Base-by-base conservation (phyloP, 2,888 invertebrate species). In the Sesamia inferens region DNA sequence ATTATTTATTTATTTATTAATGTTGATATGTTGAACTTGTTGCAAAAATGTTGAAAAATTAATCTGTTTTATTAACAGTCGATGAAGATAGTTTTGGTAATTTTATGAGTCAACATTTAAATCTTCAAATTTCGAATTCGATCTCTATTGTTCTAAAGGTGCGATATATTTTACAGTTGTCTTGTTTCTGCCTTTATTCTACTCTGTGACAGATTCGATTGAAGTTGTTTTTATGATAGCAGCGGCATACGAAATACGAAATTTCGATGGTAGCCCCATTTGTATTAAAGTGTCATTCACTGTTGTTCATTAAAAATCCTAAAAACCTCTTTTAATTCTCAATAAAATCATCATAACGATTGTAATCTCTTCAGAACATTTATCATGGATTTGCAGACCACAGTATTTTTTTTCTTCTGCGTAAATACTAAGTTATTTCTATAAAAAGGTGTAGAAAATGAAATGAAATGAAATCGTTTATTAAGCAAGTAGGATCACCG, bases 221-320 rank as follows among this genome's bases (percentile, higher is more conserved):
- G 51, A 84, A 76, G 64, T 61, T 31, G 78, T 77, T 85, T 82
- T 79, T 71, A 71, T 68, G 72, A 68, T 68, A 72, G 79, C 72
- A 76, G 39, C 66, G 79, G 71, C n/a, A n/a, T n/a, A n/a, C n/a
- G n/a, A 72, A 76, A 64, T 16, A 74, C 14, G 16, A 61, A 72
- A 44, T 42, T 55, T 11, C 16, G 47, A 47, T 74, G 65, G 74
- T 74, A 70, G 64, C 59, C 55, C 65, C 61, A 61, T 71, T 57
- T 63, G 61, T 78, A 64, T 61, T 64, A 39, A 71, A 66, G 42
- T 64, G 16, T 74, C 58, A 67, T 83, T 72, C 14, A 39, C 16
- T 57, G 64, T 51, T 51, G 11, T 31, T 13, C 42, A 44, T 61
- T 0, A 55, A 16, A 55, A 14, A 51, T 48, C 22, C 16, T 79